These are phyloP conservation scores for Helogale parvula DNA, from an alignment of 2,113 vertebrate species.

Conservation along the genomic window DNA sequence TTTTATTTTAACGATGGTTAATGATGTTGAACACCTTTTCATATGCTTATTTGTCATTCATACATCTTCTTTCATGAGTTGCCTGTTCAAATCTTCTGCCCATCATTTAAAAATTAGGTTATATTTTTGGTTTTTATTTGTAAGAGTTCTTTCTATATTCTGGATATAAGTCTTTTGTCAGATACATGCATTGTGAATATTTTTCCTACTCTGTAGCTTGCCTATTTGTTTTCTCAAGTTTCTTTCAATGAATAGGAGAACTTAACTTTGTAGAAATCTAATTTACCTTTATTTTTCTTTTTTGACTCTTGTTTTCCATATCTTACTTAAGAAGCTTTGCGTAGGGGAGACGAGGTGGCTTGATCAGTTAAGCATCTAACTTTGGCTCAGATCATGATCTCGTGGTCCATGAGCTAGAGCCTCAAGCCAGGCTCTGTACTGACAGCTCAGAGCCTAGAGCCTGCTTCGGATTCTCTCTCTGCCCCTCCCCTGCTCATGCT, in stretches of 20 bases:
- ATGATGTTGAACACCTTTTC: neutral
- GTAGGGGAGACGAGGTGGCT: too few relatives aligned
- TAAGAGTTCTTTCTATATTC: neutral
- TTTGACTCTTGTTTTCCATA: neutral
- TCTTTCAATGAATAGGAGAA: neutral
- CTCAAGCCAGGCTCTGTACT: too few relatives aligned
- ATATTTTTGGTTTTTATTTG: neutral
- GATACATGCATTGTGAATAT: neutral
- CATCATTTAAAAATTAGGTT: neutral
- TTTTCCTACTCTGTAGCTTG: neutral
- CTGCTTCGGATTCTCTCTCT: too few relatives aligned
- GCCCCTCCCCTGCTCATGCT: too few relatives aligned
- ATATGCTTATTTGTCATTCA: neutral
- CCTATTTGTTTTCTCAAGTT: constrained; percentile 6
- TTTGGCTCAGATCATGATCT: too few relatives aligned
- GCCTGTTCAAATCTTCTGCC: neutral
- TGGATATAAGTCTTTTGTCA: neutral
- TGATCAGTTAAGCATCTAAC: too few relatives aligned
- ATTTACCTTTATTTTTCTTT: neutral
- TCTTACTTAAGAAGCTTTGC: neutral
- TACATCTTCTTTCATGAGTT: neutral
- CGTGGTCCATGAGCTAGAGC: too few relatives aligned
- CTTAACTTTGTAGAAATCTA: constrained; percentile 26
- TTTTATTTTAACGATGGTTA: neutral
- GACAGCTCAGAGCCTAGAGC: too few relatives aligned